Evolutionary conservation across 1,140 invertebrate genomes (phyloP).

Genomic region (Drosophila subpulchrella): DNA sequence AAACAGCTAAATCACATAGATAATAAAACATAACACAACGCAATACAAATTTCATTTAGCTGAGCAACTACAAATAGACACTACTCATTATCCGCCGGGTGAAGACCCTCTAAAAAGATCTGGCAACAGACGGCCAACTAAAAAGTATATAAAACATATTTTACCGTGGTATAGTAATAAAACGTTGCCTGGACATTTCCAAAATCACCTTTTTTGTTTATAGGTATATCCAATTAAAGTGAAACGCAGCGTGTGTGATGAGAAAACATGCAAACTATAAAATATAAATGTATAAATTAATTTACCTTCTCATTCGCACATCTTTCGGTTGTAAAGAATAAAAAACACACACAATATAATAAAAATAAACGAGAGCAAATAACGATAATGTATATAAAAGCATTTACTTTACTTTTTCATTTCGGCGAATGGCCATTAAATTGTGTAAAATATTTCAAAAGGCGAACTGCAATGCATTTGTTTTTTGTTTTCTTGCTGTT

Average conservation of each 20-base stretch:
- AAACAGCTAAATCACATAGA: constrained; percentile 9
- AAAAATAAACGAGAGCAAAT: constrained; percentile 48
- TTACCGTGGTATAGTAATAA: constrained; percentile 11
- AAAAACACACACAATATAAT: constrained; percentile 46
- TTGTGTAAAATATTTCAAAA: constrained; percentile 53
- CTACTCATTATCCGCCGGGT: constrained; percentile 20
- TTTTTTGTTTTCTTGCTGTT: constrained; percentile 47
- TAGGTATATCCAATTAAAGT: constrained; percentile 69
- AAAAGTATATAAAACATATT: constrained; percentile 30
- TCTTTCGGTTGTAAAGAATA: constrained; percentile 70
- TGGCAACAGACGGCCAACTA: constrained; percentile 23
- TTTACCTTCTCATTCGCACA: constrained; percentile 72
- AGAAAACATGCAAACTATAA: constrained; percentile 29
- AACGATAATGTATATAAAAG: constrained; percentile 45
- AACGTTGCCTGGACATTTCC: constrained; percentile 24
- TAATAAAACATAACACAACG: constrained; percentile 14
- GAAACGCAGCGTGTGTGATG: constrained; percentile 45
- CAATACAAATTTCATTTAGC: constrained; percentile 27
- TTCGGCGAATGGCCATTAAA: constrained; percentile 39
- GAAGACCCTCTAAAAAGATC: constrained; percentile 34
- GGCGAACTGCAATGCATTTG: constrained; percentile 36
- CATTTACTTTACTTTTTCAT: constrained; percentile 38
- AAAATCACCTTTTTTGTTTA: constrained; percentile 65
- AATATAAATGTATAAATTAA: constrained; percentile 69
- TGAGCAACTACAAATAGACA: constrained; percentile 39